Base-by-base conservation (phyloP, 2,888 invertebrate genomes). In the Thymelicus acteon region DNA sequence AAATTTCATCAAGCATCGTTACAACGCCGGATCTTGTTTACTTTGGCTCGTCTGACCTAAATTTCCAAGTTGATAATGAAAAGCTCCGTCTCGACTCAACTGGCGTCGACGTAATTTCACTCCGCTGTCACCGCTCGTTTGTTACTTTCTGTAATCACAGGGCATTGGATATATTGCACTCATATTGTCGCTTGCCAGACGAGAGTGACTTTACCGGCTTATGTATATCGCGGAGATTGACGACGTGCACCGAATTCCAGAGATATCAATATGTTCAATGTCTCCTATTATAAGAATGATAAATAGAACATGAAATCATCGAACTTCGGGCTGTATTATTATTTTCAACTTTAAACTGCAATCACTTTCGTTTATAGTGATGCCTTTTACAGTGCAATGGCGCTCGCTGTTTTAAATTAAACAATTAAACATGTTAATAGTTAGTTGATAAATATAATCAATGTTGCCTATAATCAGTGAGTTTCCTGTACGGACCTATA, bases 61-160 rank as follows among this genome's bases (percentile, higher is more conserved):
- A 89, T 90, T 86, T 85, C 85, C 87, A 83, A 87, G 86, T 90
- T 89, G 88, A 88, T 90, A 92, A 91, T 91, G 90, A 90, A 91
- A 91, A 90, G 87, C 87, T 85, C 78, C 80, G 65, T 65, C 82
- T 81, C 81, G 84, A 83, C 82, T 83, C 77, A 73, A 74, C 80
- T 82, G 79, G 80, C 80, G 80, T 78, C 82, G 57, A 57, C 57
- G 84, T 88, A 88, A 91, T 91, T 89, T 86, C 80, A 86, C 87
- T 85, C 85, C 86, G 85, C 84, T 80, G 82, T 81, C 85, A 83
- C 82, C 75, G 79, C 81, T 78, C 80, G 83, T 86, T 85, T 88
- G 85, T 88, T 87, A 89, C 88, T 85, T 87, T 82, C 82, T 85
- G 84, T 88, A 88, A 89, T 91, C 86, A 86, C 82, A 78, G 82